Base-by-base conservation (phyloP, 2,888 invertebrate genomes). In the Limnephilus lunatus region DNA sequence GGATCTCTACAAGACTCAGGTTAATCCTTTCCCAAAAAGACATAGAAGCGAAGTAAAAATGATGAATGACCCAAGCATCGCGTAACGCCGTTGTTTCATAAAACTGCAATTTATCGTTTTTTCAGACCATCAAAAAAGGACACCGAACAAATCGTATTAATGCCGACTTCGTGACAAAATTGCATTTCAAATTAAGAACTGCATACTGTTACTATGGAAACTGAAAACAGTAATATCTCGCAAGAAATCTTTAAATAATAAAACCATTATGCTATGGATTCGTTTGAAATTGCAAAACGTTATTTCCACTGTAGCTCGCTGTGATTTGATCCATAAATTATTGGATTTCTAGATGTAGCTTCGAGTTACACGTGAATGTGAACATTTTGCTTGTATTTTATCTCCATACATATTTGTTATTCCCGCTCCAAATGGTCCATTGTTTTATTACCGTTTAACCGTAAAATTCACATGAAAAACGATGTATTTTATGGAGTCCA, bases 231-330 rank as follows among this genome's bases (percentile, higher is more conserved):
- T 68, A 68, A 3, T 68, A 68, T 68, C n/a, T 68, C 25, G 68
- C n/a, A 68, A 68, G 68, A 68, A 68, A 68, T 68, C 68, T 68
- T 68, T 68, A 68, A 68, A 68, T 68, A 68, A 68, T 68, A 68
- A 25, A 25, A 68, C 68, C 68, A 68, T 68, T 68, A 1, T 19
- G 68, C 68, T 25, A n/a, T 68, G 68, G 68, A 68, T n/a, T 68
- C 68, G 68, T 68, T 68, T 68, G 68, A 68, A 68, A 68, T 68
- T 68, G 68, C 9, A 68, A 68, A 68, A 68, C n/a, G 9, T 25
- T 68, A n/a, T 68, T 68, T 68, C 68, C 68, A 25, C 19, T 25
- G 68, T 25, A 68, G 68, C 68, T 68, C 4, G 68, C 68, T 7
- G 25, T 68, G 68, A 68, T 68, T 68, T 68, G 68, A 68, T 68